Percentiles rank a stretch among this genome's conserved stretches.
Evolutionary conservation across 2,113 vertebrate genomes (phyloP).

Genomic region (Raja brachyura): DNA sequence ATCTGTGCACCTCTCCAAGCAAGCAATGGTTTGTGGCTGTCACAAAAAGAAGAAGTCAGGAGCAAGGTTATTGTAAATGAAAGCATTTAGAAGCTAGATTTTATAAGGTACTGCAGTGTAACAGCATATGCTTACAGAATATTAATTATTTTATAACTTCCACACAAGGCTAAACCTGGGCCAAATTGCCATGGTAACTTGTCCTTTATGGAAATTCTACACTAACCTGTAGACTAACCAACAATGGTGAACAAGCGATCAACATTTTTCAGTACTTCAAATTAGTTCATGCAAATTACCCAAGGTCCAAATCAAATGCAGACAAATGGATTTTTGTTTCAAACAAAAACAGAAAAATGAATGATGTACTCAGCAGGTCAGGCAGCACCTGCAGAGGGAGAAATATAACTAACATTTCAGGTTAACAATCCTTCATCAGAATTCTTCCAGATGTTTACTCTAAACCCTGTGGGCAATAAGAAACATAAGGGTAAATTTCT

Average conservation of each 20-base stretch:
- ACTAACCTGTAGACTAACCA: not conserved
- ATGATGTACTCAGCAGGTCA: too few relatives aligned
- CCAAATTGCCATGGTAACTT: not conserved
- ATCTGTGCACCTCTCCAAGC: not conserved
- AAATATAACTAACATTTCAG: too few relatives aligned
- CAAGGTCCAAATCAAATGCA: not conserved
- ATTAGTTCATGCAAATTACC: not conserved
- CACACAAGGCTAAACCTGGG: not conserved
- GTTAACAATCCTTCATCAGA: too few relatives aligned
- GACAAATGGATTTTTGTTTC: not conserved
- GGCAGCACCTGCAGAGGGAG: too few relatives aligned
- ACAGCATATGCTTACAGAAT: too few relatives aligned
- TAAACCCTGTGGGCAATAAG: not conserved
- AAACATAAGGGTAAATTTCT: not conserved
- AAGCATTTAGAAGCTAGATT: not conserved
- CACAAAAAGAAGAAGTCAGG: not conserved
- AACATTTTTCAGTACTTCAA: not conserved
- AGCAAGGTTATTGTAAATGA: not conserved
- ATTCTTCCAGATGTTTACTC: not conserved
- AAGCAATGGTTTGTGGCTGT: not conserved
- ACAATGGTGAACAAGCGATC: not conserved
- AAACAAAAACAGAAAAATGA: too few relatives aligned
- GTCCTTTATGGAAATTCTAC: not conserved
- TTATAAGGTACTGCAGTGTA: not conserved
- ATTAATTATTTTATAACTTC: not conserved